Percentiles rank a stretch among this genome's conserved stretches.
These are phyloP conservation scores for Gambusia affinis DNA, from an alignment of 2,113 vertebrate genomes.

Conservation along the genomic window DNA sequence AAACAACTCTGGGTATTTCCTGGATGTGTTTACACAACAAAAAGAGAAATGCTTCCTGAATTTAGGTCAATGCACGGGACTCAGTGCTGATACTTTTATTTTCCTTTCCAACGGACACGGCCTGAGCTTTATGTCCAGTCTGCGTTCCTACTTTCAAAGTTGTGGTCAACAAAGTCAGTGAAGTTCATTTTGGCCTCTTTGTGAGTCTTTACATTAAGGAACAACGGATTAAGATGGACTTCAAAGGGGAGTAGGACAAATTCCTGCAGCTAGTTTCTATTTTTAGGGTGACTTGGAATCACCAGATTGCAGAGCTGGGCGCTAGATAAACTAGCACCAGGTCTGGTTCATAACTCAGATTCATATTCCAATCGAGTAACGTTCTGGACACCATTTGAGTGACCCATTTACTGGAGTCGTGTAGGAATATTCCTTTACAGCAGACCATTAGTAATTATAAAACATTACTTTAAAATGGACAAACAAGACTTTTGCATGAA, in stretches of 20 bases:
- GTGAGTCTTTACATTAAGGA: background rate
- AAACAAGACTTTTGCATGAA: too few species aligned
- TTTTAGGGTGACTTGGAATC: background rate
- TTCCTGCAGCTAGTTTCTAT: background rate
- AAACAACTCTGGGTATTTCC: slow-evolving; percentile 29
- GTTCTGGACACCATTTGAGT: too few species aligned
- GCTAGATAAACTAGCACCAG: background rate
- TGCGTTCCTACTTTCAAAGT: background rate
- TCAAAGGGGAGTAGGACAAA: background rate
- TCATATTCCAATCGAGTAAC: background rate
- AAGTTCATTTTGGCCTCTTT: background rate
- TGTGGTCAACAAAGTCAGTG: background rate
- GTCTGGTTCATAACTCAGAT: background rate
- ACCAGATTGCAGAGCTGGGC: background rate
- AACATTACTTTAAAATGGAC: too few species aligned
- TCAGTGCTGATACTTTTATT: background rate
- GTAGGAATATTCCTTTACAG: too few species aligned
- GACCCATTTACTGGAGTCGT: too few species aligned
- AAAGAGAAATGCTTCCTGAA: slow-evolving; percentile 23
- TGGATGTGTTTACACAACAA: slow-evolving; percentile 5
- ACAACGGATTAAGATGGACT: background rate
- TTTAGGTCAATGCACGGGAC: background rate
- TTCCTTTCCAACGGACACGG: background rate
- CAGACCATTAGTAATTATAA: too few species aligned
- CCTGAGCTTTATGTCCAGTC: background rate